These are phyloP conservation scores for Neoarius graeffei DNA, from an alignment of 2,113 vertebrate genomes.

Conservation along the genomic window DNA sequence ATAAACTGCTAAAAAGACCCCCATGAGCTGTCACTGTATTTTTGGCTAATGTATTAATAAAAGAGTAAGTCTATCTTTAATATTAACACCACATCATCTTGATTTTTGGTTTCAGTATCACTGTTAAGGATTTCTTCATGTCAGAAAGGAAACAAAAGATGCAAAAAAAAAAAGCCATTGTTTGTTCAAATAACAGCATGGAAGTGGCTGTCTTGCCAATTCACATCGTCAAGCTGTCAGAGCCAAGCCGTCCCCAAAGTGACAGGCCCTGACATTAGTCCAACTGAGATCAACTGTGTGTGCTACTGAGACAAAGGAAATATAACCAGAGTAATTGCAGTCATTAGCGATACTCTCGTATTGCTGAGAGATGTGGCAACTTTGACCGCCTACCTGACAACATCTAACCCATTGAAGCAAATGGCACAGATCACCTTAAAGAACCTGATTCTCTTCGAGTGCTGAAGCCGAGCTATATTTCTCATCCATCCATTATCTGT, in stretches of 20 bases:
- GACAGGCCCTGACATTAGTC: slow-evolving; percentile 52
- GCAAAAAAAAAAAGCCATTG: slow-evolving; percentile 19
- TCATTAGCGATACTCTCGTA: slow-evolving; percentile 53
- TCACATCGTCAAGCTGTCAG: slow-evolving; percentile 50
- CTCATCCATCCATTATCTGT: neutral
- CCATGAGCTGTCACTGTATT: neutral
- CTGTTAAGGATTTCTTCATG: slow-evolving; percentile 32
- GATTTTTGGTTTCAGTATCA: neutral
- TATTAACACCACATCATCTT: neutral
- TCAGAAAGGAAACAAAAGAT: neutral
- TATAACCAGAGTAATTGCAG: slow-evolving; percentile 54
- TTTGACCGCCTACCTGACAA: slow-evolving; percentile 10
- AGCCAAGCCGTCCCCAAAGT: slow-evolving; percentile 22
- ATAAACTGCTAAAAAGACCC: neutral
- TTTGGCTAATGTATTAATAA: neutral
- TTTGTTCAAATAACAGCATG: slow-evolving; percentile 54
- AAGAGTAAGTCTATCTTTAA: neutral
- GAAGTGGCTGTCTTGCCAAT: slow-evolving; percentile 46
- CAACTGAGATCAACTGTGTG: slow-evolving; percentile 48
- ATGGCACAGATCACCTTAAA: neutral
- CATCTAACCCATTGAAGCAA: slow-evolving; percentile 20
- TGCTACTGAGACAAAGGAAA: slow-evolving; percentile 44
- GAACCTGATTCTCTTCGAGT: neutral
- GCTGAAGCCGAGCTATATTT: neutral
- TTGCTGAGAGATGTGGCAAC: slow-evolving; percentile 30